Evolutionary conservation across 2,888 invertebrate genomes (phyloP).

Genomic region (Melipona bicolor): DNA sequence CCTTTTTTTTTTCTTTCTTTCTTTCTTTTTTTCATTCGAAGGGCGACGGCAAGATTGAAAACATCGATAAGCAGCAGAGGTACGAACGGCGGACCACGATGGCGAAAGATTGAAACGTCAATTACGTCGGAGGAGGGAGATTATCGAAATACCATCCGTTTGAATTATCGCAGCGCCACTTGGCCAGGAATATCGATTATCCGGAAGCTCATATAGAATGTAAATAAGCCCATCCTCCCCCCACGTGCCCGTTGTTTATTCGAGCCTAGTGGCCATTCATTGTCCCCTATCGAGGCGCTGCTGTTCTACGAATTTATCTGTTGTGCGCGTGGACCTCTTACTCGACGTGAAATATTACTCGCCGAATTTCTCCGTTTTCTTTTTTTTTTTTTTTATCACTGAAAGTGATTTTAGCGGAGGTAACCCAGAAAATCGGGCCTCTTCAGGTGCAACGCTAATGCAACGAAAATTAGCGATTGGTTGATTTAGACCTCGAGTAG

Average conservation of each 20-base stretch:
- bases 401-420: too few species aligned
- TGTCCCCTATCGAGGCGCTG: slow-evolving; percentile 45
- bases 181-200: slow-evolving; percentile 66
- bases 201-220: slow-evolving; percentile 66
- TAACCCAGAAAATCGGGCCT: too few species aligned
- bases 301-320: slow-evolving; percentile 62
- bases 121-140: slow-evolving; percentile 54
- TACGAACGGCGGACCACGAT: neutral
- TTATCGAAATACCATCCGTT: slow-evolving; percentile 64
- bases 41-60: neutral
- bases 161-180: slow-evolving; percentile 64
- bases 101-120: slow-evolving; percentile 66
- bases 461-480: too few species aligned
- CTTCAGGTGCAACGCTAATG: too few species aligned
- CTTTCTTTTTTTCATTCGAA: too few species aligned
- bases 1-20: neutral
- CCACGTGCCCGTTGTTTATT: slow-evolving; percentile 67
- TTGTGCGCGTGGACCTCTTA: slow-evolving; percentile 44
- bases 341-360: slow-evolving; percentile 44
- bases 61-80: slow-evolving; percentile 12
- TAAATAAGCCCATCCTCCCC: slow-evolving; percentile 60
- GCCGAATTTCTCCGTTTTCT: slow-evolving; percentile 21
- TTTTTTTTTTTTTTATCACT: too few species aligned
- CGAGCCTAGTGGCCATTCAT: slow-evolving; percentile 61
- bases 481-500: too few species aligned